Conservation (phyloP, 2,113 vertebrate genomes). For the Vimba vimba region DNA sequence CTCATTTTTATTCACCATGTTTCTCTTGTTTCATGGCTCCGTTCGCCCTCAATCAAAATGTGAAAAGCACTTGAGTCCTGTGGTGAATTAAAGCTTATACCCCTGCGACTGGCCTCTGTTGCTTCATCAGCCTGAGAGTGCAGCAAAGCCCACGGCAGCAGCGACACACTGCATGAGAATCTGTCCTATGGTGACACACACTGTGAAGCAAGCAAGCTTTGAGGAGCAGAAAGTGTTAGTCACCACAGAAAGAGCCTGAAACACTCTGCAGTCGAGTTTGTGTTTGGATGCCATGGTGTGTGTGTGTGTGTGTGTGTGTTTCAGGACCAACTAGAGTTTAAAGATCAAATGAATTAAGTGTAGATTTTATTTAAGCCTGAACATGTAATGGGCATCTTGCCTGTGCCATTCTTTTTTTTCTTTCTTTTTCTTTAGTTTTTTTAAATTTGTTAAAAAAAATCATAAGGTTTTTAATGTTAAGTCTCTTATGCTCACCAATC, state of each 20-base stretch:
- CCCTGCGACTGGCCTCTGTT: conserved; percentile 21
- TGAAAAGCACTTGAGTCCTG: conserved; percentile 39
- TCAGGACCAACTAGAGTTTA: background rate
- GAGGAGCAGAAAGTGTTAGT: background rate
- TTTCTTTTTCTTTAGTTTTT: too few relatives aligned
- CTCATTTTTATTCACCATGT: conserved; percentile 47
- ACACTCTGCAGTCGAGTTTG: background rate
- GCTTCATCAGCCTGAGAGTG: conserved; percentile 17
- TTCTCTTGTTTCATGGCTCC: conserved; percentile 24
- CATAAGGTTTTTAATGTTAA: too few relatives aligned
- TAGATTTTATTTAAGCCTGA: too few relatives aligned
- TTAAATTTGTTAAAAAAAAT: too few relatives aligned
- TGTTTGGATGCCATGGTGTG: background rate
- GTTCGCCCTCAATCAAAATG: conserved; percentile 43
- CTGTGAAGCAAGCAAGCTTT: background rate
- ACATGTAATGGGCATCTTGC: too few relatives aligned
- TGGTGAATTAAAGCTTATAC: conserved; percentile 38
- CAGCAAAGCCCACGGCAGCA: conserved; percentile 20
- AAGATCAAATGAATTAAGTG: background rate
- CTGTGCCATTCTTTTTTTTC: too few relatives aligned
- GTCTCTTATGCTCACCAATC: too few relatives aligned
- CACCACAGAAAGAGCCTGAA: background rate
- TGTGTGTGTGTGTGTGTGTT: background rate
- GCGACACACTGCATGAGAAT: conserved; percentile 26
- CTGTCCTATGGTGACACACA: background rate